phyloP scores from a whole-genome alignment of 2,888 invertebrate species.

The Altica lythri region DNA sequence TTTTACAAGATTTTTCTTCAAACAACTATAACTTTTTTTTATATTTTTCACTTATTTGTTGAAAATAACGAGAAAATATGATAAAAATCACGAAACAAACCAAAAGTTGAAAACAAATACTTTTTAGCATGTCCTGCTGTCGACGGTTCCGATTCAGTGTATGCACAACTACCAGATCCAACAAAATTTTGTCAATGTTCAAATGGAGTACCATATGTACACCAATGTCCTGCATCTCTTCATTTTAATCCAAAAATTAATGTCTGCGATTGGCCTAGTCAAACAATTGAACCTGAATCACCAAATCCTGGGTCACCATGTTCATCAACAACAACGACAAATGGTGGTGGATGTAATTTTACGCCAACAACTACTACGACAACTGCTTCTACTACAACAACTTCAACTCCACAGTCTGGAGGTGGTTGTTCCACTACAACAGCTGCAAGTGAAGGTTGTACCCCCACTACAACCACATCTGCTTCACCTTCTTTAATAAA shows the following conservation, averaged over 20 bases:
- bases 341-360: not conserved
- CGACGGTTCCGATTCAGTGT: constrained; percentile 28
- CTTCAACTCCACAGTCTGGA: too few species aligned
- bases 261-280: constrained; percentile 35
- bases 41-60: not conserved
- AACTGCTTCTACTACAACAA: not conserved
- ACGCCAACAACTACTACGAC: not conserved
- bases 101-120: not conserved
- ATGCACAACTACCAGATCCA: constrained; percentile 32
- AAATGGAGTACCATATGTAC: constrained; percentile 38
- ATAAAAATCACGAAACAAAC: not conserved
- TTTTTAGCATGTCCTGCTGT: constrained; percentile 34
- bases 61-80: not conserved
- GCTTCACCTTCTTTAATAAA: not conserved
- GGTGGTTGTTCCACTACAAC: not conserved
- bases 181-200: constrained; percentile 37
- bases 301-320: constrained; percentile 20
- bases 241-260: constrained; percentile 38
- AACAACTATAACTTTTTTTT: not conserved
- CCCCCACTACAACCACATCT: not conserved
- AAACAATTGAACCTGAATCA: too few species aligned
- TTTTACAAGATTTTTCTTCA: too few species aligned
- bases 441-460: not conserved
- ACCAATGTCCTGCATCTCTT: constrained; percentile 38
- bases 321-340: not conserved